Conservation (phyloP, 2,797 vertebrate genomes). For the Eulemur rubriventer region DNA sequence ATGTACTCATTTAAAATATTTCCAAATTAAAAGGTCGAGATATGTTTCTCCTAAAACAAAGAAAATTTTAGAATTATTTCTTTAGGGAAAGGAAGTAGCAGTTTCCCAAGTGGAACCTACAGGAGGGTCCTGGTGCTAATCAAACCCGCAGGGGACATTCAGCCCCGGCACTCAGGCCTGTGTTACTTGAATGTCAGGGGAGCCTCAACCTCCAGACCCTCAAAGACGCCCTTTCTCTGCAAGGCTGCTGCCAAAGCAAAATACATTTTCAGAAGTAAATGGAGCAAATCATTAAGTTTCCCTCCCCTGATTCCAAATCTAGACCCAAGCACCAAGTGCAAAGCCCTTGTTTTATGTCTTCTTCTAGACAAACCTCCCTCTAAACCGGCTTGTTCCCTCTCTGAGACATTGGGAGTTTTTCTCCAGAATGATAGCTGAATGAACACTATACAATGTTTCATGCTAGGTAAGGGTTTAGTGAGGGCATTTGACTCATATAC, state of each 20-base stretch:
- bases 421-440: neutral
- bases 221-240: neutral
- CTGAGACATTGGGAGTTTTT: neutral
- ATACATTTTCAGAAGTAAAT: neutral
- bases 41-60: neutral
- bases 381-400: neutral
- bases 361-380: neutral
- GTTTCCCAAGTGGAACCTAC: neutral
- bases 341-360: neutral
- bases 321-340: neutral
- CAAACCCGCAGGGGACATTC: neutral
- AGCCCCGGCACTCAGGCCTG: no score
- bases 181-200: neutral
- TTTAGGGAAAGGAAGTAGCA: neutral
- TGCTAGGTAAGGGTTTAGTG: neutral
- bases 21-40: neutral
- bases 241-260: neutral
- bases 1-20: neutral
- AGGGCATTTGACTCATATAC: neutral
- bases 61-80: neutral
- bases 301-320: neutral
- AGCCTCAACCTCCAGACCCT: neutral
- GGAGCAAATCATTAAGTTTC: neutral
- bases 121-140: neutral
- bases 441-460: neutral